Evolutionary conservation across 2,888 invertebrate species (phyloP).

Genomic region (Drosophila falleni): DNA sequence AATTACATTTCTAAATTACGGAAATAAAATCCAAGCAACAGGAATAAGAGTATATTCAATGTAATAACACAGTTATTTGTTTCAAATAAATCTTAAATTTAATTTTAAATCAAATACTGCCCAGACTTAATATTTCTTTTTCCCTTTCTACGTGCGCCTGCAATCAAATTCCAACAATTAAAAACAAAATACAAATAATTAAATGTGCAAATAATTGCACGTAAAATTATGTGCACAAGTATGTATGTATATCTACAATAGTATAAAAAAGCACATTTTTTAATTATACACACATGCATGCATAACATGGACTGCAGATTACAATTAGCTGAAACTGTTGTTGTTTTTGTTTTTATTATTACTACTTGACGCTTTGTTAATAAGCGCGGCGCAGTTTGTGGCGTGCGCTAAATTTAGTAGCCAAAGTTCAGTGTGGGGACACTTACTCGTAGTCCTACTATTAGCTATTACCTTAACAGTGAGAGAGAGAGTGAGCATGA

Average conservation of each 20-base stretch:
- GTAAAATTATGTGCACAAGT: slow-evolving; percentile 55
- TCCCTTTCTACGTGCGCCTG: slow-evolving; percentile 34
- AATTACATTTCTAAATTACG: slow-evolving; percentile 74
- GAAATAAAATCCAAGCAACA: slow-evolving; percentile 67
- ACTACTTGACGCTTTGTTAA: slow-evolving; percentile 50
- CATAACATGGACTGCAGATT: slow-evolving; percentile 42
- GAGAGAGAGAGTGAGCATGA: slow-evolving; percentile 6
- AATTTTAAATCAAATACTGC: slow-evolving; percentile 68
- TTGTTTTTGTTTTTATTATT: slow-evolving; percentile 17
- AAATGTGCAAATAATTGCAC: slow-evolving; percentile 66
- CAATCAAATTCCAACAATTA: slow-evolving; percentile 27
- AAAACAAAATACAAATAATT: slow-evolving; percentile 22
- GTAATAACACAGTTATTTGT: slow-evolving; percentile 85
- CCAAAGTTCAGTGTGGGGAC: slow-evolving; percentile 66
- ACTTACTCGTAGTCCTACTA: slow-evolving; percentile 38
- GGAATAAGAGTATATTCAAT: slow-evolving; percentile 74
- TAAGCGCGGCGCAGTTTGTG: slow-evolving; percentile 70
- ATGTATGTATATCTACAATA: slow-evolving; percentile 7
- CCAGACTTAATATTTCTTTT: background rate
- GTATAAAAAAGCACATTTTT: slow-evolving; percentile 36
- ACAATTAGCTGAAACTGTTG: slow-evolving; percentile 43
- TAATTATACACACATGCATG: slow-evolving; percentile 37
- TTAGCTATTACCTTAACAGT: slow-evolving; percentile 21
- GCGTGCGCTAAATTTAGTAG: slow-evolving; percentile 66
- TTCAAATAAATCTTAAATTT: slow-evolving; percentile 85